Evolutionary conservation across 2,888 invertebrate species (phyloP), one percentile per base, ranked within the genome.

Genomic region (Macrosoma leucophasiata): DNA sequence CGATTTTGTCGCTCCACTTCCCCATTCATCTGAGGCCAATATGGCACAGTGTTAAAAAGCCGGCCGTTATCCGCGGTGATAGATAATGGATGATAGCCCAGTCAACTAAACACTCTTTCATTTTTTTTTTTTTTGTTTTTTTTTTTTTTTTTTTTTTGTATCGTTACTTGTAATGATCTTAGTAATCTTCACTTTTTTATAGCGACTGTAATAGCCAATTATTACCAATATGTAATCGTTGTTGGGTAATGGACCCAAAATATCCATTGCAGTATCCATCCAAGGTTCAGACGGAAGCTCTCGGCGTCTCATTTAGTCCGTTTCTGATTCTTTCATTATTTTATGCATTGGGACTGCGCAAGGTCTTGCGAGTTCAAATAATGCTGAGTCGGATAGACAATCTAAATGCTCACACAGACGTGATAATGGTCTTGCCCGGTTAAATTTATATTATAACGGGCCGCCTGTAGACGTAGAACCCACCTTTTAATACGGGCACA

Each of bases 221-320:
- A 39, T 13, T 2, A 40, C 38, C 2, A 43, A 13, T 6, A 43
- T 3, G 17, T 29, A 34, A 10, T 32, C 34, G n/a, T 20, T 14
- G 23, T 13, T 42, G 10, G 36, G 48, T 8, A 48, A 13, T 11
- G 46, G 44, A 3, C 42, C 43, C 6, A 59, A 8, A 4, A 52
- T 41, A 39, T 62, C 58, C n/a, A 59, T 44, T 3, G 52, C 50
- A 1, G 52, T 14, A 12, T 49, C 41, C 3, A 44, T 23, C 47
- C 44, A 49, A 6, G 44, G 39, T 25, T 18, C 36, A 4, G n/a
- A 1, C 4, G 50, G 47, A 3, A 48, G 36, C 24, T 47, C 40
- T 5, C 47, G 34, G 1, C 47, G 29, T 23, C 44, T 48, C 29
- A 47, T 26, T n/a, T n/a, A n/a, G n/a, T n/a, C n/a, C n/a, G n/a